Percentiles rank a stretch among this genome's conserved stretches.
These are phyloP conservation scores for Aphidoletes aphidimyza DNA, from an alignment of 2,888 invertebrate genomes.

Conservation along the genomic window DNA sequence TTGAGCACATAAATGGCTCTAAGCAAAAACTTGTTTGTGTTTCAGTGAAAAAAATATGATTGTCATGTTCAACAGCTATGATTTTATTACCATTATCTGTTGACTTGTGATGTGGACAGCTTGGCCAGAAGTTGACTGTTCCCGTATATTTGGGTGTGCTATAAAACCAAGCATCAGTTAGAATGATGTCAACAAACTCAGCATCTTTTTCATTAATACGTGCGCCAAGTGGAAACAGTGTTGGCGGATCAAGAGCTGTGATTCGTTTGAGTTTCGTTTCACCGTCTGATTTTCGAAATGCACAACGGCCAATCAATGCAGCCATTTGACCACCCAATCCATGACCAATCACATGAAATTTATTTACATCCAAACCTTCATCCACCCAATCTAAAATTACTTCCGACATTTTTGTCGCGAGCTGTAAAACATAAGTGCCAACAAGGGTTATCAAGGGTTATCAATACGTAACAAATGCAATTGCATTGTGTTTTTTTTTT, in stretches of 20 bases:
- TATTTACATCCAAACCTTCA: constrained; percentile 62
- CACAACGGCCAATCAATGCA: constrained; percentile 64
- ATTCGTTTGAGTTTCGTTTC: constrained; percentile 62
- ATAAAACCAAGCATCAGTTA: constrained; percentile 74
- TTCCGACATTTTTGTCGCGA: constrained; percentile 63
- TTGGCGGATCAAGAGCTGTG: constrained; percentile 70
- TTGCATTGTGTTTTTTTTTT: neutral
- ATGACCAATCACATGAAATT: constrained; percentile 65
- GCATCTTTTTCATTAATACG: constrained; percentile 68
- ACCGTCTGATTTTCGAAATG: constrained; percentile 59
- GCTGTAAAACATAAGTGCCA: constrained; percentile 55
- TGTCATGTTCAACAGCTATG: neutral
- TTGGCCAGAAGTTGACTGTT: constrained; percentile 69
- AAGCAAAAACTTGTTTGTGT: too few relatives aligned
- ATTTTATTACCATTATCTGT: neutral
- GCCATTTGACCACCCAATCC: constrained; percentile 65
- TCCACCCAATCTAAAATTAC: constrained; percentile 62
- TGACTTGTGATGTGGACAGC: constrained; percentile 54
- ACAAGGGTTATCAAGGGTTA: neutral
- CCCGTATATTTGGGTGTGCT: constrained; percentile 72
- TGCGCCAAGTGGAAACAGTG: constrained; percentile 67
- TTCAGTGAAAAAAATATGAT: neutral
- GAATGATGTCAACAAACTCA: constrained; percentile 75
- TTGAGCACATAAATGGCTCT: too few relatives aligned
- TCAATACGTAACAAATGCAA: neutral